Percentiles rank a stretch among this genome's conserved stretches.
phyloP scores from a whole-genome alignment of 1,140 invertebrate genomes.

The Schlechtendalia chinensis region DNA sequence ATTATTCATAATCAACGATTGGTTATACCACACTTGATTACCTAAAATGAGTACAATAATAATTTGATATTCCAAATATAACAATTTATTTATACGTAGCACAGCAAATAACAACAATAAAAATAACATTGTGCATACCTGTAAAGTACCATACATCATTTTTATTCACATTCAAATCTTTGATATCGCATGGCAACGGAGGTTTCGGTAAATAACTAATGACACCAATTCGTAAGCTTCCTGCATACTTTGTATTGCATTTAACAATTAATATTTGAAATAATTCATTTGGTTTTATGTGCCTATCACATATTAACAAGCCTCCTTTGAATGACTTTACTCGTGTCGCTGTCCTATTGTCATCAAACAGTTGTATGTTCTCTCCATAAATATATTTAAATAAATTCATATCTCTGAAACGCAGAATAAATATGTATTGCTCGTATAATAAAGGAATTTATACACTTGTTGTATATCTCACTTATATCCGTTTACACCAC shows the following conservation, averaged over 20 bases:
- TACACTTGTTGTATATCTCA: too few relatives aligned
- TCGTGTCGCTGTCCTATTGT: slow-evolving; percentile 66
- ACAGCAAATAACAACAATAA: too few relatives aligned
- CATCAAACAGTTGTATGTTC: slow-evolving; percentile 69
- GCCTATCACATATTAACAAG: slow-evolving; percentile 70
- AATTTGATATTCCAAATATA: neutral
- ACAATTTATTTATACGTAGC: too few relatives aligned
- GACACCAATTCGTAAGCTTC: slow-evolving; percentile 74
- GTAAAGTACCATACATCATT: slow-evolving; percentile 66
- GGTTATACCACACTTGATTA: slow-evolving; percentile 67
- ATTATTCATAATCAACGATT: slow-evolving; percentile 62
- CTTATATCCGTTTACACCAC: slow-evolving; percentile 29
- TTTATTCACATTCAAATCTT: slow-evolving; percentile 58
- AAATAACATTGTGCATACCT: slow-evolving; percentile 58
- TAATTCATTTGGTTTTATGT: slow-evolving; percentile 67
- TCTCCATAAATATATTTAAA: slow-evolving; percentile 57
- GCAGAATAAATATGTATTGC: neutral
- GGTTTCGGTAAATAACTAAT: slow-evolving; percentile 63
- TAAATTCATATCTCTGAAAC: slow-evolving; percentile 41
- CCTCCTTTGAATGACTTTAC: slow-evolving; percentile 65
- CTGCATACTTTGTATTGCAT: slow-evolving; percentile 67
- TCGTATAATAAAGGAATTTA: too few relatives aligned
- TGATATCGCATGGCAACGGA: slow-evolving; percentile 62
- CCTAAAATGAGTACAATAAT: slow-evolving; percentile 56
- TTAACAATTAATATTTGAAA: slow-evolving; percentile 70